Evolutionary conservation across 2,888 invertebrate genomes (phyloP), one percentile per base, ranked within the genome.

Genomic region (Dicyrtoma fusca): DNA sequence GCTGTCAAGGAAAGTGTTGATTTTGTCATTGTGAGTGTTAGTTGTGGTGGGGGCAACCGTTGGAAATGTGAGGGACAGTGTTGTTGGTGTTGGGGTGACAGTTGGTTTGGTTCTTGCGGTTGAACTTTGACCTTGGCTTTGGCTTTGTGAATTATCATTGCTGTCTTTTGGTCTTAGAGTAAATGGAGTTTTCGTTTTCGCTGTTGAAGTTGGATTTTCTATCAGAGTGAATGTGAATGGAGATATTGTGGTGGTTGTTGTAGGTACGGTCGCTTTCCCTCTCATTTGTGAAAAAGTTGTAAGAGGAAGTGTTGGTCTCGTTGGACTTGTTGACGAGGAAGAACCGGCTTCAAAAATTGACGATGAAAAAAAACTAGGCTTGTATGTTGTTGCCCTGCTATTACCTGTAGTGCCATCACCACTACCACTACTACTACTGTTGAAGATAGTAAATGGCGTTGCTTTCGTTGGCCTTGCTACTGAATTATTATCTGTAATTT

Each of bases 101-200:
- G 51, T 49, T 6, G 51, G 49, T 51, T 42, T 68, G 14, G 55
- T 34, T 51, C 11, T 42, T 68, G 51, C 5, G 14, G 3, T 44
- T 65, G 49, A 13, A n/a, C 13, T 65, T n/a, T 25, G 8, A 34
- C 34, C 8, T 65, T 65, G 25, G 13, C 13, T 65, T n/a, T 25
- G 8, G 8, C 34, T 34, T 8, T 34, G 34, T 5, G 34, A 34
- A 34, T 34, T n/a, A n/a, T n/a, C n/a, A n/a, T n/a, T n/a, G n/a
- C n/a, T n/a, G n/a, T n/a, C 19, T 64, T 71, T 71, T 1, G 71
- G 71, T 26, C 71, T 21, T 23, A 71, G 25, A 26, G 64, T 71
- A 23, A 71, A 71, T 64, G 21, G 71, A 19, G 55, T 62, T 55
- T 71, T 64, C 25, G 68, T 23, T 23, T 34, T 23, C 26, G 57